phyloP scores from a whole-genome alignment of 2,113 vertebrate species.

The Thryonomys swinderianus region DNA sequence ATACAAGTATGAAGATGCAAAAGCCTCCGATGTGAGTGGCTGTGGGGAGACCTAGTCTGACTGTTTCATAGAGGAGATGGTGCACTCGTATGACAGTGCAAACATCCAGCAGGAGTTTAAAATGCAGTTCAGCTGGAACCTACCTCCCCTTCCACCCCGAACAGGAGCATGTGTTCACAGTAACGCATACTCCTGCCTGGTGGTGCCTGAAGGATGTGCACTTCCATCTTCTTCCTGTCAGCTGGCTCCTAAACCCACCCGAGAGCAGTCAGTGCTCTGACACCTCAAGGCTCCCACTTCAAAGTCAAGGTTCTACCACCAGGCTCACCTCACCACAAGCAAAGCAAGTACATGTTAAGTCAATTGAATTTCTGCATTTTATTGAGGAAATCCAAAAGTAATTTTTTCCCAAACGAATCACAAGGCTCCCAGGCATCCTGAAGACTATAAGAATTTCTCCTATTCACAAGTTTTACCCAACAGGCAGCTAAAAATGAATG shows the following conservation, averaged over 20 bases:
- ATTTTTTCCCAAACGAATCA: constrained; percentile 36
- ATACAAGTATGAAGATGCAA: neutral
- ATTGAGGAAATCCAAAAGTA: constrained; percentile 52
- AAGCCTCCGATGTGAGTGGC: neutral
- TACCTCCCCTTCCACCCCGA: neutral
- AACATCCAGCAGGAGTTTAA: neutral
- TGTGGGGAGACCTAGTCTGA: neutral
- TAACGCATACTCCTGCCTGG: no score
- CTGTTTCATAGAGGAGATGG: neutral
- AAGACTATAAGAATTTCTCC: constrained; percentile 42
- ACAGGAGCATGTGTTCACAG: neutral
- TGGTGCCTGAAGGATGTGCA: neutral
- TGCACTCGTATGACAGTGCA: neutral
- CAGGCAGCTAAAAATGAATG: constrained; percentile 47
- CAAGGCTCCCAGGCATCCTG: neutral
- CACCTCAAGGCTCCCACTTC: neutral
- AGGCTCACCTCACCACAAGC: neutral
- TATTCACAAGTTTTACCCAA: constrained; percentile 24
- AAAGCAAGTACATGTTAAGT: constrained; percentile 45
- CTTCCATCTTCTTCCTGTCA: neutral
- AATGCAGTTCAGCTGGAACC: neutral
- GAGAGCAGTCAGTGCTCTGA: neutral
- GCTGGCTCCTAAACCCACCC: neutral
- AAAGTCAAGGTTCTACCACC: neutral
- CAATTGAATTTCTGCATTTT: constrained; percentile 54